These are phyloP conservation scores for Ectemnius continuus DNA, from an alignment of 2,888 invertebrate genomes.

Conservation along the genomic window DNA sequence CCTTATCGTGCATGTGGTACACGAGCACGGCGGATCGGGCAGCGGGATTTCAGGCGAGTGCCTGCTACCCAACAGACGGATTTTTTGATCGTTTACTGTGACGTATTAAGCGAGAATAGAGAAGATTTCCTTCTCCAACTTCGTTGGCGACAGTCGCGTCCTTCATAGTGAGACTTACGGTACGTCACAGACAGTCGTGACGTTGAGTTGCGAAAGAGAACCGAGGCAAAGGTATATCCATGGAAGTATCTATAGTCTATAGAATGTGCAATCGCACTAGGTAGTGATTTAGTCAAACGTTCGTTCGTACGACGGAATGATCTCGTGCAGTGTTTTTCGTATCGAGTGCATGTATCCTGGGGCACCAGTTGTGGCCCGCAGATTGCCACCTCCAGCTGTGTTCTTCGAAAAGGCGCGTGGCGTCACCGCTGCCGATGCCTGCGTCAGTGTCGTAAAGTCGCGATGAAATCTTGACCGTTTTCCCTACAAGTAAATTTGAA, in stretches of 20 bases:
- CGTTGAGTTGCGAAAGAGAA: slow-evolving; percentile 28
- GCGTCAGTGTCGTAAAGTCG: slow-evolving; percentile 35
- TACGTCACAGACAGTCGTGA: slow-evolving; percentile 35
- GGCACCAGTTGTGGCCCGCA: neutral
- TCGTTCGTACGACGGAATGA: neutral
- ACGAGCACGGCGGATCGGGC: neutral
- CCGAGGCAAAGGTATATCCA: slow-evolving; percentile 5
- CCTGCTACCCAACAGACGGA: neutral
- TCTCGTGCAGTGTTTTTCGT: neutral
- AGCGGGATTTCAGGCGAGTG: neutral
- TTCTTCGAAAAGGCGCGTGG: slow-evolving; percentile 26
- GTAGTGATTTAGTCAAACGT: neutral
- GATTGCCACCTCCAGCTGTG: slow-evolving; percentile 30
- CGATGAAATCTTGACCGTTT: slow-evolving; percentile 16
- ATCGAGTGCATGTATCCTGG: neutral
- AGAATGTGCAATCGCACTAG: slow-evolving; percentile 8
- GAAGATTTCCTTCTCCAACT: slow-evolving; percentile 18
- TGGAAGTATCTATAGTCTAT: neutral
- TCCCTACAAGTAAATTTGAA: neutral
- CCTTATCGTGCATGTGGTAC: slow-evolving; percentile 13
- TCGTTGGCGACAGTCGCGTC: slow-evolving; percentile 25
- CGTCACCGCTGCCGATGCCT: slow-evolving; percentile 28
- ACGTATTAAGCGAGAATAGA: neutral
- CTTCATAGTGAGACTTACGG: slow-evolving; percentile 36
- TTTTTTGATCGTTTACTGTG: neutral